Evolutionary conservation across 2,113 vertebrate genomes (phyloP).

Genomic region (Solenodon paradoxus): DNA sequence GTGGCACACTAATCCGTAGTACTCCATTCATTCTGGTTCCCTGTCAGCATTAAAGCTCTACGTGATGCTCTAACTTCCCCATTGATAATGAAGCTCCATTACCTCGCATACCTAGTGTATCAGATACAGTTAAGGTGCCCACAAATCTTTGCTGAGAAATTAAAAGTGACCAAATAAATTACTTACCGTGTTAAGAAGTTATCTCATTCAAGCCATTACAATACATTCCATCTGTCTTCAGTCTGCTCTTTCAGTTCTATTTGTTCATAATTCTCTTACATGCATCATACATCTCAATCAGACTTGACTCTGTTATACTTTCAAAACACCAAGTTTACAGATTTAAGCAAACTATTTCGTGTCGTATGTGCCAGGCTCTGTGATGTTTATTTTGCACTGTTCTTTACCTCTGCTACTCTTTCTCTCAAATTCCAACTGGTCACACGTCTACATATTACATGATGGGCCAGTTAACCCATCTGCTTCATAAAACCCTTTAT

Average conservation of each 20-base stretch:
- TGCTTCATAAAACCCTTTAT: not conserved
- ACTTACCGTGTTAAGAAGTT: not conserved
- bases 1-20: not conserved
- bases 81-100: not conserved
- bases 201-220: not conserved
- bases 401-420: not conserved
- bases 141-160: not conserved
- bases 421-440: not conserved
- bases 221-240: not conserved
- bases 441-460: not conserved
- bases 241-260: not conserved
- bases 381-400: not conserved
- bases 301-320: not conserved
- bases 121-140: not conserved
- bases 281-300: not conserved
- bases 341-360: not conserved
- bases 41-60: not conserved
- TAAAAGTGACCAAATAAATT: not conserved
- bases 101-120: fast-evolving
- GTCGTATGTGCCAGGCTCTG: not conserved
- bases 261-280: not conserved
- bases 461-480: not conserved
- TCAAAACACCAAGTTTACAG: not conserved
- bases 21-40: not conserved
- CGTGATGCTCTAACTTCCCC: not conserved